phyloP scores from a whole-genome alignment of 2,113 vertebrate genomes.

The Sminthopsis crassicaudata region DNA sequence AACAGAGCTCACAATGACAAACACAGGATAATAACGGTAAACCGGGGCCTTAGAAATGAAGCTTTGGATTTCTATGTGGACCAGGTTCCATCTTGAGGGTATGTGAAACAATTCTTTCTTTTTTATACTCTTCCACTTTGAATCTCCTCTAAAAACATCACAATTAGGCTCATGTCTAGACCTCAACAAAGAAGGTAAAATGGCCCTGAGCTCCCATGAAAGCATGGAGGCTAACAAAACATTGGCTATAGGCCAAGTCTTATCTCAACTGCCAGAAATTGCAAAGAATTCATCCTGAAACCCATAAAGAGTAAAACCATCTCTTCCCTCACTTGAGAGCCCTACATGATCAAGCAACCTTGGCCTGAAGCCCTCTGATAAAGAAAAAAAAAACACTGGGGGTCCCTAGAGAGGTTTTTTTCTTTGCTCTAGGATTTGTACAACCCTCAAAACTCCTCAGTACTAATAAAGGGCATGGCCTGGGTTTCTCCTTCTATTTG shows the following conservation, averaged over 20 bases:
- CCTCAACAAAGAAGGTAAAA: not conserved
- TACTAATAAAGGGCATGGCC: not conserved
- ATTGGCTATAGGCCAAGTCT: not conserved
- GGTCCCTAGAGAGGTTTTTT: not conserved
- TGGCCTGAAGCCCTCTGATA: not conserved
- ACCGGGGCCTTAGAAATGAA: not conserved
- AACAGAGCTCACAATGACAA: not conserved
- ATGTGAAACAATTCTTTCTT: conserved; percentile 35
- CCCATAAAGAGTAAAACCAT: not conserved
- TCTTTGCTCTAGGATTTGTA: not conserved
- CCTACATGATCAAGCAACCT: not conserved
- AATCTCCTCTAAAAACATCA: conserved; percentile 15
- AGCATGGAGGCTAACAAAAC: not conserved
- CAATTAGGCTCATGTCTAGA: conserved; percentile 1
- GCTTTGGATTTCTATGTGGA: not conserved
- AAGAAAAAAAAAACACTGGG: not conserved
- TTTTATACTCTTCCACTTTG: not conserved
- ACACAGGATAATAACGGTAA: not conserved
- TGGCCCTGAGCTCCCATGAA: not conserved
- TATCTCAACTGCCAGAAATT: not conserved
- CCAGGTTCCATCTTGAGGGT: conserved; percentile 12
- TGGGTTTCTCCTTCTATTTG: not conserved
- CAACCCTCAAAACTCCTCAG: not conserved
- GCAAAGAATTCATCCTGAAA: not conserved
- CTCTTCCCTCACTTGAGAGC: not conserved